phyloP scores from a whole-genome alignment of 2,113 vertebrate species.

The Hippopotamus amphibius region DNA sequence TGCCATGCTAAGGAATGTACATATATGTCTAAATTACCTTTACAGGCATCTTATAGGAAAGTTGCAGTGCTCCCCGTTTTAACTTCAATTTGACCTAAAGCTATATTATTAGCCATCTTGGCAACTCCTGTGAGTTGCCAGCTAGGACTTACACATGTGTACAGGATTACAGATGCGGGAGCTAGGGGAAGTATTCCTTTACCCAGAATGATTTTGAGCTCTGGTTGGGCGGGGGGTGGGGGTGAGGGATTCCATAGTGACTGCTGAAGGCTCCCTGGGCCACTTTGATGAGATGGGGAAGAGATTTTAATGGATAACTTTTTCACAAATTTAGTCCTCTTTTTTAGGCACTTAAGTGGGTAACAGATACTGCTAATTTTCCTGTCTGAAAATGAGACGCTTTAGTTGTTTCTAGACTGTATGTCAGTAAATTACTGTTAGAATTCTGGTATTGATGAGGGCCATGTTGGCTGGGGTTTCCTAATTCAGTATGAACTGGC shows the following conservation, averaged over 20 bases:
- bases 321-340: not conserved
- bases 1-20: not conserved
- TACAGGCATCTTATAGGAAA: not conserved
- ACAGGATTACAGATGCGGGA: not conserved
- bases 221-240: not conserved
- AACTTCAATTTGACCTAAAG: not conserved
- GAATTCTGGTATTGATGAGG: not conserved
- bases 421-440: not conserved
- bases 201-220: not conserved
- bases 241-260: not conserved
- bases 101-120: not conserved
- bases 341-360: not conserved
- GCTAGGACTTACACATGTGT: not conserved
- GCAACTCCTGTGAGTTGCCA: not conserved
- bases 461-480: not conserved
- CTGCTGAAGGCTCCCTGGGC: not conserved
- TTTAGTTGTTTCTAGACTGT: not conserved
- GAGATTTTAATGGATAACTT: not conserved
- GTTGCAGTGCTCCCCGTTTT: not conserved
- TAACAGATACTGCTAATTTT: not conserved
- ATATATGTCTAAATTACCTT: not conserved
- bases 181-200: not conserved
- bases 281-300: not conserved
- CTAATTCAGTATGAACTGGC: not conserved
- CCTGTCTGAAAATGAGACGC: not conserved